phyloP scores from a whole-genome alignment of 1,140 invertebrate species.

The Philopotamus ludificatus region DNA sequence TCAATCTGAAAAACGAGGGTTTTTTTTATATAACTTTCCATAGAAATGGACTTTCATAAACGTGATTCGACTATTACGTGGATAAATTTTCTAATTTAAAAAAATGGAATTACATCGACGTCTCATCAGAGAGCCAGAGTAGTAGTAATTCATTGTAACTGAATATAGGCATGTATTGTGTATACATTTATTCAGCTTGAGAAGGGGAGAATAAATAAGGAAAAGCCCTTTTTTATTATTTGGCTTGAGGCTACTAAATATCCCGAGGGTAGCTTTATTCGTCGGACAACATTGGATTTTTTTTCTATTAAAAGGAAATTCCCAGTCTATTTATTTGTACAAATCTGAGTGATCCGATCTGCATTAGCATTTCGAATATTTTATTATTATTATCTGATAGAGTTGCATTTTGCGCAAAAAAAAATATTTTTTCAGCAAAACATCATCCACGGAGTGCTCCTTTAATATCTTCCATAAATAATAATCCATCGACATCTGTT shows the following conservation, averaged over 20 bases:
- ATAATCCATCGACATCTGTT: too few species aligned
- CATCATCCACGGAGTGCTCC: too few species aligned
- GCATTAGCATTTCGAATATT: too few species aligned
- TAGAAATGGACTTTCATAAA: neutral
- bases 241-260: neutral
- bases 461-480: too few species aligned
- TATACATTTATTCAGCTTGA: neutral
- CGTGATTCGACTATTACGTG: neutral
- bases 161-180: neutral
- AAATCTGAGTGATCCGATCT: too few species aligned
- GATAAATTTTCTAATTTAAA: too few species aligned
- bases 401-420: too few species aligned
- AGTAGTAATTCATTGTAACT: neutral
- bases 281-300: neutral
- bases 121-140: neutral
- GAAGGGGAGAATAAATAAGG: neutral
- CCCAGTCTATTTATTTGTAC: neutral
- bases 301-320: neutral
- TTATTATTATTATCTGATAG: too few species aligned
- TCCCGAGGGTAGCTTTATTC: neutral
- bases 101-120: neutral
- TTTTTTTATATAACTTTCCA: conserved; percentile 18
- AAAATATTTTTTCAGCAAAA: too few species aligned
- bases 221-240: neutral
- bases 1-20: conserved; percentile 18